Base-by-base conservation (phyloP, 2,113 vertebrate species). In the Tachysurus fulvidraco region DNA sequence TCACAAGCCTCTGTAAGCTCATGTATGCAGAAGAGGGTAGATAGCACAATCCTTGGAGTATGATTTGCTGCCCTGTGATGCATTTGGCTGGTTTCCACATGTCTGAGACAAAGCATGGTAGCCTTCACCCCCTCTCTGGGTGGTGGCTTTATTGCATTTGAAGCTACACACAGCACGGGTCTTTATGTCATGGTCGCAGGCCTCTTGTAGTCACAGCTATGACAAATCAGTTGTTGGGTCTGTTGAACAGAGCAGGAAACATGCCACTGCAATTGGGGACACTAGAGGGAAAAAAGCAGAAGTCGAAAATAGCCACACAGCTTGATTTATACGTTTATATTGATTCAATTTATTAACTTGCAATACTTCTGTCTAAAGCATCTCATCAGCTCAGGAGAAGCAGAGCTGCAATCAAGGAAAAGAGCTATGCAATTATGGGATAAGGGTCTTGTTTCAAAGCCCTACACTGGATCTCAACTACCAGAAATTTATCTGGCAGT, bases 241-340 rank as follows among this genome's bases (percentile, higher is more conserved):
- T 52, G 73, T 3, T 78, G 46, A 30, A 9, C 76, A 78, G 23
- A 5, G 5, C 23, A 2, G 74, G 46, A 23, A 17, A 30, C 25
- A 28, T 16, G 30, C 7, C 11, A 73, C 65, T 59, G 73, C 67
- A 78, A 14, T 46, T 36, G 60, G 25, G 28, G 85, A 30, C 78
- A 81, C 85, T 86, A 44, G 36, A 2, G 36, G 36, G 65, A 81
- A 86, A 86, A 60, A 55, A 30, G 41, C 36, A 82, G 65, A 74
- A 13, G 16, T 59, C 36, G 67, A 57, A 57, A 25, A 9, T 25
- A 60, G 30, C 3, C 14, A 41, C 19, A 44, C 12, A 50, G 36
- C 30, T 81, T 12, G 23, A 16, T 8, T 62, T 59, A 46, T 44
- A 81, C 21, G 64, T 28, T 54, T 17, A 30, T 2, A 55, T 55